Evolutionary conservation across 2,797 vertebrate genomes (phyloP).

Genomic region (Perdix hodgsoniae): DNA sequence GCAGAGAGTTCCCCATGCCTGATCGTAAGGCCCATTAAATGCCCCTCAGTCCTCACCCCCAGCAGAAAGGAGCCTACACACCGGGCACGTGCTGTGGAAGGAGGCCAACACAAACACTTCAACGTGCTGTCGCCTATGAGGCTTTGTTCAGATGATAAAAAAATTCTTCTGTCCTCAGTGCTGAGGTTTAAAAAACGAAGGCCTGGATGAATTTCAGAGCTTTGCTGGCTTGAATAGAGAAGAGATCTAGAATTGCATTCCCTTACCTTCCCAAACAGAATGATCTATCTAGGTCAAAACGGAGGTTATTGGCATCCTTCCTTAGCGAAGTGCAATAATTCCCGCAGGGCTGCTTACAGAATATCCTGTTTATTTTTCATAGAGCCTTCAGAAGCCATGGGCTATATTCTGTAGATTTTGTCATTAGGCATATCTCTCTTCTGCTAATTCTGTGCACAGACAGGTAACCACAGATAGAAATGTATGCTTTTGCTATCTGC

Average conservation of each 20-base stretch:
- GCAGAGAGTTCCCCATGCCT: background rate
- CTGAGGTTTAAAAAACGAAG: slow-evolving; percentile 25
- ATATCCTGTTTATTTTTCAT: slow-evolving; percentile 71
- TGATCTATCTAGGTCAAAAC: slow-evolving; percentile 71
- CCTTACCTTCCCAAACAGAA: slow-evolving; percentile 57
- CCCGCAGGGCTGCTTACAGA: slow-evolving; percentile 66
- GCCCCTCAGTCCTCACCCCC: background rate
- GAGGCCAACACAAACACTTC: background rate
- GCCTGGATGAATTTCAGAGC: slow-evolving; percentile 42
- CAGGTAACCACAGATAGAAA: background rate
- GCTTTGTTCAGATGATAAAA: background rate
- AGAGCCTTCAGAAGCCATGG: slow-evolving; percentile 46
- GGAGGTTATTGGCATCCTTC: slow-evolving; percentile 71
- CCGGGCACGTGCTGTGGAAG: background rate
- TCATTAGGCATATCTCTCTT: slow-evolving; percentile 28
- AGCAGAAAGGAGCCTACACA: background rate
- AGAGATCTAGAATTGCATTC: slow-evolving; percentile 50
- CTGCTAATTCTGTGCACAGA: slow-evolving; percentile 38
- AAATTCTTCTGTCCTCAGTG: background rate
- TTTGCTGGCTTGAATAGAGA: slow-evolving; percentile 21
- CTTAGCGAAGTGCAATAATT: slow-evolving; percentile 64
- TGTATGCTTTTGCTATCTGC: background rate
- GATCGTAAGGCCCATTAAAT: background rate
- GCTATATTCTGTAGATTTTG: slow-evolving; percentile 30
- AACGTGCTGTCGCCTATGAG: background rate